phyloP scores from a whole-genome alignment of 1,140 invertebrate species.

The Drosophila repletoides region DNA sequence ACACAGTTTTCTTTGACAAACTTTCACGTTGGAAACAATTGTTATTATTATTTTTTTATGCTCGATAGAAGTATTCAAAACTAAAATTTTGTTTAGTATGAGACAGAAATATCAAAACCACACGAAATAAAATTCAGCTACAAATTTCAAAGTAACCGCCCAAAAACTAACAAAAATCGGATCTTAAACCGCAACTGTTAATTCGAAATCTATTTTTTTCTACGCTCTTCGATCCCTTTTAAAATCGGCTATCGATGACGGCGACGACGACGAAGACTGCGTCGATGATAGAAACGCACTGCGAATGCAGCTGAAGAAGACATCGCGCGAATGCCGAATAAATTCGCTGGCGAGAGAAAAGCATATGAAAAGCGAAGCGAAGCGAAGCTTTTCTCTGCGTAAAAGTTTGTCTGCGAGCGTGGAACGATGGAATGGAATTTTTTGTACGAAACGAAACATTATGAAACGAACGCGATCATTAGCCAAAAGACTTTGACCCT shows the following conservation, averaged over 20 bases:
- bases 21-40: conserved; percentile 10
- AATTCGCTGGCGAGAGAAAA: background rate
- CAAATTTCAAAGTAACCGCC: background rate
- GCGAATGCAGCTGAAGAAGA: conserved; percentile 5
- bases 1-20: background rate
- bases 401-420: background rate
- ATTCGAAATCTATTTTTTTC: no score
- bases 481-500: conserved; percentile 10
- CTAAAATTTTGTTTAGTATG: conserved; percentile 33
- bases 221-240: no score
- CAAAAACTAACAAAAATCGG: background rate
- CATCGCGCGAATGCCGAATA: background rate
- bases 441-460: no score
- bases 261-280: background rate
- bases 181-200: background rate
- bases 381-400: conserved; percentile 2
- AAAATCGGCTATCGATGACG: background rate
- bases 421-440: background rate
- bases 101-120: conserved; percentile 13
- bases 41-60: background rate
- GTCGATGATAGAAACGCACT: conserved; percentile 20
- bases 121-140: background rate
- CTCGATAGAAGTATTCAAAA: conserved; percentile 2
- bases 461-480: conserved; percentile 3
- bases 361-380: background rate